Evolutionary conservation across 2,888 invertebrate genomes (phyloP).

Genomic region (Rotaria macrura): DNA sequence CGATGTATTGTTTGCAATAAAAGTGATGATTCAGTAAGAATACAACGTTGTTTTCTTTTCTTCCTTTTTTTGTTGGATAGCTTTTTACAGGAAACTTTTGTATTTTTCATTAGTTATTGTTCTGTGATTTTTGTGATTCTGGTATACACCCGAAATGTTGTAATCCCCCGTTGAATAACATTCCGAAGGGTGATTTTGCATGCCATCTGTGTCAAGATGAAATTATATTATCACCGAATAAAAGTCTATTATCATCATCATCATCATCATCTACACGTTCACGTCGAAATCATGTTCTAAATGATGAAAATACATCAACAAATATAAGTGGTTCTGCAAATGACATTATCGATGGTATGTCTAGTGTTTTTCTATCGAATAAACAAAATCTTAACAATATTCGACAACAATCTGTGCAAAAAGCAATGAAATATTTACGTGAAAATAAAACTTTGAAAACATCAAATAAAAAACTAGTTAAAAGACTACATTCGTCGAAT

Average conservation of each 20-base stretch:
- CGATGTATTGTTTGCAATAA: slow-evolving; percentile 62
- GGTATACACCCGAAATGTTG: slow-evolving; percentile 68
- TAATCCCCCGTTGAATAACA: slow-evolving; percentile 62
- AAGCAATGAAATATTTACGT: background rate
- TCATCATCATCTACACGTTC: background rate
- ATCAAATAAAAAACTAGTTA: background rate
- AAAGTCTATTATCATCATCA: background rate
- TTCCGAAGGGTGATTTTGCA: slow-evolving; percentile 43
- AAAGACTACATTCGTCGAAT: background rate
- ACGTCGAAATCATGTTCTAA: background rate
- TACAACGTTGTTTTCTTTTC: background rate
- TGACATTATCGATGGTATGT: slow-evolving; percentile 69
- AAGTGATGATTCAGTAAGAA: slow-evolving; percentile 44
- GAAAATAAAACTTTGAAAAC: background rate
- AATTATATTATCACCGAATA: background rate
- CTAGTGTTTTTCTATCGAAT: slow-evolving; percentile 67
- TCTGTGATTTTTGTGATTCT: slow-evolving; percentile 65
- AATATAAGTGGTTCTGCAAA: slow-evolving; percentile 48
- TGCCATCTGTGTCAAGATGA: slow-evolving; percentile 22
- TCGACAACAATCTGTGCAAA: background rate
- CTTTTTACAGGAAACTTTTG: too few relatives aligned
- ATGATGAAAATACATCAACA: background rate
- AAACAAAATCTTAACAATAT: slow-evolving; percentile 47
- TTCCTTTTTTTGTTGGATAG: background rate
- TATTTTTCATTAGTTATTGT: slow-evolving; percentile 53